A percentile compares a stretch with the other conserved stretches of the same genome.
These are phyloP conservation scores for Trichogramma evanescens DNA, from an alignment of 2,888 invertebrate genomes.

Conservation along the genomic window DNA sequence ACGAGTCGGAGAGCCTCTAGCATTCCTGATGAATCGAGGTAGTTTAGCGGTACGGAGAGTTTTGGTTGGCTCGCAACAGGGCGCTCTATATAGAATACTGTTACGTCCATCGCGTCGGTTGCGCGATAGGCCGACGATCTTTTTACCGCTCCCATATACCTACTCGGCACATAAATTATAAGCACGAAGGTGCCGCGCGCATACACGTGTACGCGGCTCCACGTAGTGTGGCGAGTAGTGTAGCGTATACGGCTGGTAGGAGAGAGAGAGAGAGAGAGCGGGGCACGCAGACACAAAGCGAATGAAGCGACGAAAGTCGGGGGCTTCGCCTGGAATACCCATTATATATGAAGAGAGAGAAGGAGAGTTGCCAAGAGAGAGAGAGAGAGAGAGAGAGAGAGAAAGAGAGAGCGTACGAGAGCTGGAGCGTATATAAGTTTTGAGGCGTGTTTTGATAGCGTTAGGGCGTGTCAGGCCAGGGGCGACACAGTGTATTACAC, in stretches of 20 bases:
- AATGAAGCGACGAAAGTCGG: too few species aligned
- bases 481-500: slow-evolving; percentile 27
- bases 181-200: neutral
- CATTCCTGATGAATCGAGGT: too few species aligned
- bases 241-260: neutral
- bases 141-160: neutral
- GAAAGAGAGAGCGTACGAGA: neutral
- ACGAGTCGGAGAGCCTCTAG: too few species aligned
- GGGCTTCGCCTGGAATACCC: too few species aligned
- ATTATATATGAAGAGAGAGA: neutral
- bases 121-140: too few species aligned
- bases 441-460: slow-evolving; percentile 46
- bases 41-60: too few species aligned
- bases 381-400: neutral
- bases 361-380: neutral
- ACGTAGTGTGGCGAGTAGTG: too few species aligned
- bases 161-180: neutral
- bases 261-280: too few species aligned
- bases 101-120: too few species aligned
- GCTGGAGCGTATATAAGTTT: slow-evolving; percentile 39
- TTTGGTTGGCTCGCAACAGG: too few species aligned
- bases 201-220: neutral
- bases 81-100: too few species aligned
- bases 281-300: slow-evolving; percentile 22
- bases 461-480: slow-evolving; percentile 41